A percentile compares a stretch with the other conserved stretches of the same genome.
These are phyloP conservation scores for Lamellibrachia columna DNA, from an alignment of 2,888 invertebrate genomes.

Conservation along the genomic window DNA sequence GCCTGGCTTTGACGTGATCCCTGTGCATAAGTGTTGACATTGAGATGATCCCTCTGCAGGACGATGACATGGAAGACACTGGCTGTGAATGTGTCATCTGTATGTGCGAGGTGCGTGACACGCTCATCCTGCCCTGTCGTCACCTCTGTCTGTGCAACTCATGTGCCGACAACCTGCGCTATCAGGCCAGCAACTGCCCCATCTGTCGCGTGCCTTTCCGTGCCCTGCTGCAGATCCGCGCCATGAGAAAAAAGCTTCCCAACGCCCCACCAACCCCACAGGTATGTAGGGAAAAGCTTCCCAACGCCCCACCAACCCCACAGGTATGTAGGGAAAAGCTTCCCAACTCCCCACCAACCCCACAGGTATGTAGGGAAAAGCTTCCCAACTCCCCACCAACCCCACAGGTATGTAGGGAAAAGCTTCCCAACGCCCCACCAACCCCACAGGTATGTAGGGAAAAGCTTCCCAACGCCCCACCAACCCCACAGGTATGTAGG, in stretches of 20 bases:
- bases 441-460: neutral
- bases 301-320: neutral
- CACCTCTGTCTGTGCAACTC: conserved; percentile 97
- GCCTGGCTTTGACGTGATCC: neutral
- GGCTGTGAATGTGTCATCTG: conserved; percentile 99
- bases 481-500: neutral
- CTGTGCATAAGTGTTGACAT: conserved; percentile 23
- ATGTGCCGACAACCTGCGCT: conserved; percentile 92
- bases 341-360: neutral
- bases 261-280: neutral
- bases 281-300: no score
- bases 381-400: neutral
- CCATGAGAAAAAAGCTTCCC: conserved; percentile 70
- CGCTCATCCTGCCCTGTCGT: conserved; percentile 93
- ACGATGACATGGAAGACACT: conserved; percentile 57
- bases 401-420: neutral
- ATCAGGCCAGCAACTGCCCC: conserved; percentile 92
- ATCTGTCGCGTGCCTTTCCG: conserved; percentile 99
- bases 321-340: no score
- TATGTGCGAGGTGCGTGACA: conserved; percentile 97
- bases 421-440: neutral
- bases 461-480: neutral
- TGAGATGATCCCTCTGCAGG: conserved; percentile 31
- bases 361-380: neutral
- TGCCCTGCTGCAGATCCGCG: conserved; percentile 93